Conservation (phyloP, 2,113 vertebrate species). For the Camelus dromedarius region DNA sequence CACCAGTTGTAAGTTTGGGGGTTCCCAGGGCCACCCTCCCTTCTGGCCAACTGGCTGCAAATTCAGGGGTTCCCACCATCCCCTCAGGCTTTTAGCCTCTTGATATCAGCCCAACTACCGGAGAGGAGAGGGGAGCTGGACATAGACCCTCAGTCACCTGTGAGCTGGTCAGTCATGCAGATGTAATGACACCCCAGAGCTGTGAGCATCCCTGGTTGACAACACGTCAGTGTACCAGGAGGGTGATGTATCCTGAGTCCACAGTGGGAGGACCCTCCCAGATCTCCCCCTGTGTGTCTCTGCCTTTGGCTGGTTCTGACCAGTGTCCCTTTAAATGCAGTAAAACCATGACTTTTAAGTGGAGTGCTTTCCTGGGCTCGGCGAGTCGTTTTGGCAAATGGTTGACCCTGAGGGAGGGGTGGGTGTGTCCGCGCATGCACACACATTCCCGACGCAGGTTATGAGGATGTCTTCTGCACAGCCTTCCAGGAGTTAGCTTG, state of each 20-base stretch:
- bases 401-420: neutral
- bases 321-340: neutral
- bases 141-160: neutral
- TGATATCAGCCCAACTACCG: neutral
- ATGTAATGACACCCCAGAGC: neutral
- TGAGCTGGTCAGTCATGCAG: neutral
- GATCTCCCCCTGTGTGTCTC: neutral
- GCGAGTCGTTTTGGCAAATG: neutral
- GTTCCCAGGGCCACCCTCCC: neutral
- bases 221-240: neutral
- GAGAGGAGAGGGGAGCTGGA: neutral
- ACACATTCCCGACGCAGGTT: neutral
- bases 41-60: neutral
- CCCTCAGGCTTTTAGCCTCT: neutral
- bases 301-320: neutral
- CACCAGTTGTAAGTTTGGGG: neutral
- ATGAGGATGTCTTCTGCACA: neutral
- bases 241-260: neutral
- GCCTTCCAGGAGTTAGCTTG: neutral
- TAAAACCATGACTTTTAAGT: neutral
- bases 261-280: neutral
- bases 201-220: neutral
- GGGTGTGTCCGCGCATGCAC: rapidly evolving
- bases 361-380: neutral
- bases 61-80: neutral